Base-by-base conservation (phyloP, 1,140 invertebrate genomes). In the Galleria mellonella region DNA sequence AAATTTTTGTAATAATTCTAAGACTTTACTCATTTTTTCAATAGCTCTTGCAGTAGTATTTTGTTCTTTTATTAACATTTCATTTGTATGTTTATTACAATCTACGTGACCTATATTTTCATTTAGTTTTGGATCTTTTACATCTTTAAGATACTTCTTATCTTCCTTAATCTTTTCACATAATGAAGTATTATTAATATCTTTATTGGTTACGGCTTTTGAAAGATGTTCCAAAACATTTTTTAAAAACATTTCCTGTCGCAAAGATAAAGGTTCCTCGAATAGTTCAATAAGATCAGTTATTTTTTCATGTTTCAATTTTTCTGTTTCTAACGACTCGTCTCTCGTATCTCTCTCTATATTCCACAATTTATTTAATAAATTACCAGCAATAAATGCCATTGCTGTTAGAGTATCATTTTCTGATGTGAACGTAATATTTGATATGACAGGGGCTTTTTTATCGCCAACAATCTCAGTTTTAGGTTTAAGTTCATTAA, bases 391-490 rank as follows among this genome's bases (percentile, higher is more conserved):
- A 39, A 84, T 82, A 32, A 65, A 82, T 2, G 77, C 70, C 71
- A 84, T 77, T 38, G 81, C 77, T 15, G 66, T 72, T 12, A 82
- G 45, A 3, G 81, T 82, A 38, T 84, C 81, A 45, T 84, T 84
- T 65, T 82, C 77, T n/a, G 71, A 65, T 4, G 75, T 77, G 43
- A 84, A 84, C 14, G 72, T 78, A 10, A 84, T 76, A 56, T 83
- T 82, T 36, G 81, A 82, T 13, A 69, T 62, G 4, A 74, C 57
- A 31, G 61, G 35, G 4, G 65, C 55, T 31, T 64, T 55, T 51
- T 61, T 55, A 45, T 75, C 68, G 7, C 81, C 81, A 36, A 84
- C 74, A 3, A 64, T 54, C 64, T 84, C 81, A 10, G 38, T 52
- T 0, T 75, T 73, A 31, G 33, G 54, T 42, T 67, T 72, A n/a